Conservation (phyloP, 1,140 invertebrate species). For the Berghia stephanieae region DNA sequence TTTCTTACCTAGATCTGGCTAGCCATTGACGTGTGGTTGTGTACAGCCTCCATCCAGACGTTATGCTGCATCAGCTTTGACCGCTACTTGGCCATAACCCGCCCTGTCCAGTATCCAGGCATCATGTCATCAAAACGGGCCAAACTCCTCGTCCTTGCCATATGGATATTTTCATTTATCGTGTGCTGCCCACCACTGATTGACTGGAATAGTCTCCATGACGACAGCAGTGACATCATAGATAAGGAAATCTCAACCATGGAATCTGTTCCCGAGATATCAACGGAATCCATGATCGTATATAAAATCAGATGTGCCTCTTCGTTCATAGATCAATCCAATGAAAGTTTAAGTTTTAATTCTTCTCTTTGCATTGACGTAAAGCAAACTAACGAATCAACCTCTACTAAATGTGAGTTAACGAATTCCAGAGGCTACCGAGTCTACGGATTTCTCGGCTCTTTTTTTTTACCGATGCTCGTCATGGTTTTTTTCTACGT, state of each 20-base stretch:
- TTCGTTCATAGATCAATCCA: no score
- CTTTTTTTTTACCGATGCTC: slow-evolving; percentile 96
- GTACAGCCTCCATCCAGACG: slow-evolving; percentile 70
- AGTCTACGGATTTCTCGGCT: slow-evolving; percentile 90
- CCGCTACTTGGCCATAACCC: slow-evolving; percentile 69
- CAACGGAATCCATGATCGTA: no score
- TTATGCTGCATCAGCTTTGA: slow-evolving; percentile 70
- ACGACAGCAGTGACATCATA: slow-evolving; percentile 27
- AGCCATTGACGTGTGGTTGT: slow-evolving; percentile 69
- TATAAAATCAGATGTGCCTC: no score
- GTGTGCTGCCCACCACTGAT: slow-evolving; percentile 94
- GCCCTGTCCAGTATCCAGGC: slow-evolving; percentile 72
- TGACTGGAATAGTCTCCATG: slow-evolving; percentile 76
- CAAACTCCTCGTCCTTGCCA: slow-evolving; percentile 86
- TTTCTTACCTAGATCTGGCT: slow-evolving; percentile 68
- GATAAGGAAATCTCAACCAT: no score
- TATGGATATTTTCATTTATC: slow-evolving; percentile 88
- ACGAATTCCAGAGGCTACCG: slow-evolving; percentile 93
- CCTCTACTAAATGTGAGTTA: no score
- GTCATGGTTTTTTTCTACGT: slow-evolving; percentile 97
- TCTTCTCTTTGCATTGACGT: no score
- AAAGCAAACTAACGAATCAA: no score
- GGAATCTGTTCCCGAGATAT: no score
- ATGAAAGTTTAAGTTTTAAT: no score
- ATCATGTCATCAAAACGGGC: slow-evolving; percentile 85